Conservation (phyloP, 2,888 invertebrate species). For the Oscheius sp. region DNA sequence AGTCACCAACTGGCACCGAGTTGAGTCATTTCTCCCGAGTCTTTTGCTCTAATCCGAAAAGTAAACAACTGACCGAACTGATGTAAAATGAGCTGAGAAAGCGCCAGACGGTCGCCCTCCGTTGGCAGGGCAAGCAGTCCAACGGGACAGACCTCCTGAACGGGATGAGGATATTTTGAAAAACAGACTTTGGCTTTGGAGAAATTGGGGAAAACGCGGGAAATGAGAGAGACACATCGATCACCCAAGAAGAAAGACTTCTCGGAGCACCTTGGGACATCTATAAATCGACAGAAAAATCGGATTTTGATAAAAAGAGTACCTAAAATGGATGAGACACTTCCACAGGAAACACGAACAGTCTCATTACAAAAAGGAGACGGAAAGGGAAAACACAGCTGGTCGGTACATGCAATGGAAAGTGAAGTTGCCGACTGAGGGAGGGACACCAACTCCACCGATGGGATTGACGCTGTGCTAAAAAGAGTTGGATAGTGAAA, state of each 20-base stretch:
- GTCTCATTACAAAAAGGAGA: conserved; percentile 26
- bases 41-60: conserved; percentile 15
- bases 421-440: not conserved
- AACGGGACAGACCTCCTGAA: conserved; percentile 27
- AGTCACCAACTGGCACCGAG: conserved; percentile 20
- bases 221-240: conserved; percentile 5
- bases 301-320: not conserved
- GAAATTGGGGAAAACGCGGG: not conserved
- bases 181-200: not conserved
- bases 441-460: not conserved
- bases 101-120: conserved; percentile 24
- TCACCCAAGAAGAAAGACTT: conserved; percentile 5
- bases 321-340: not conserved
- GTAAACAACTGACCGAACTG: conserved; percentile 31
- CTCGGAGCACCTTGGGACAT: not conserved
- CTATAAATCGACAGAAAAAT: conserved; percentile 3
- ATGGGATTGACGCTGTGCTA: not conserved
- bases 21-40: conserved; percentile 18
- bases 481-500: not conserved
- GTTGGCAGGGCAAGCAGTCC: conserved; percentile 15
- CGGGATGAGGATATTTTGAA: not conserved
- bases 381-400: conserved; percentile 19
- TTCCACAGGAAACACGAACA: conserved; percentile 3
- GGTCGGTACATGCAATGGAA: conserved; percentile 25
- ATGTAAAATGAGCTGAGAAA: conserved; percentile 15